A percentile compares a stretch with the other conserved stretches of the same genome.
Evolutionary conservation across 2,888 invertebrate species (phyloP).

Genomic region (Chydorus sphaericus): DNA sequence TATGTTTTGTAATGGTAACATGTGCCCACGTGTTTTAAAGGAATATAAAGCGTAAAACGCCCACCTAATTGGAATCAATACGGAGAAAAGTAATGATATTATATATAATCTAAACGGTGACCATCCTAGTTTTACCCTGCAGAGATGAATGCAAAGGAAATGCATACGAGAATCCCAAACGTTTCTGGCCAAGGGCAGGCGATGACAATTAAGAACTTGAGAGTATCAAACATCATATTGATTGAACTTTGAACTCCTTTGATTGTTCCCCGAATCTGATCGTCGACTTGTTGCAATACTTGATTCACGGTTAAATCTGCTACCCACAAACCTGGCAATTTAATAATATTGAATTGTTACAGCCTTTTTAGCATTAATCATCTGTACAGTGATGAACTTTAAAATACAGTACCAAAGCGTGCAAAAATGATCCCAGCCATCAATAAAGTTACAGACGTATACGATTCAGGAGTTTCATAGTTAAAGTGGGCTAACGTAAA

Average conservation of each 20-base stretch:
- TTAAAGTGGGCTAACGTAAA: neutral
- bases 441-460: conserved; percentile 23
- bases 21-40: conserved; percentile 7
- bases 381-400: neutral
- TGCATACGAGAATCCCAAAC: conserved; percentile 33
- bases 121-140: conserved; percentile 23
- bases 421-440: conserved; percentile 24
- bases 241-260: conserved; percentile 36
- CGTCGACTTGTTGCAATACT: conserved; percentile 34
- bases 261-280: conserved; percentile 33
- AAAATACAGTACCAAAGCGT: conserved; percentile 24
- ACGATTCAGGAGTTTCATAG: conserved; percentile 4
- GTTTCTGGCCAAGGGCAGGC: conserved; percentile 30
- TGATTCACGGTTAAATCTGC: conserved; percentile 37
- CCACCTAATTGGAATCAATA: too few relatives aligned
- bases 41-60: conserved; percentile 9
- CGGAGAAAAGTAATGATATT: neutral
- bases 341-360: too few relatives aligned
- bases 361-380: neutral
- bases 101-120: too few relatives aligned
- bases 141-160: conserved; percentile 28
- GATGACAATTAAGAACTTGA: conserved; percentile 35
- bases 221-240: conserved; percentile 35
- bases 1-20: conserved; percentile 11
- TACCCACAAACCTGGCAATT: conserved; percentile 38